Evolutionary conservation across 2,797 vertebrate genomes (phyloP).

Genomic region (Masticophis lateralis): DNA sequence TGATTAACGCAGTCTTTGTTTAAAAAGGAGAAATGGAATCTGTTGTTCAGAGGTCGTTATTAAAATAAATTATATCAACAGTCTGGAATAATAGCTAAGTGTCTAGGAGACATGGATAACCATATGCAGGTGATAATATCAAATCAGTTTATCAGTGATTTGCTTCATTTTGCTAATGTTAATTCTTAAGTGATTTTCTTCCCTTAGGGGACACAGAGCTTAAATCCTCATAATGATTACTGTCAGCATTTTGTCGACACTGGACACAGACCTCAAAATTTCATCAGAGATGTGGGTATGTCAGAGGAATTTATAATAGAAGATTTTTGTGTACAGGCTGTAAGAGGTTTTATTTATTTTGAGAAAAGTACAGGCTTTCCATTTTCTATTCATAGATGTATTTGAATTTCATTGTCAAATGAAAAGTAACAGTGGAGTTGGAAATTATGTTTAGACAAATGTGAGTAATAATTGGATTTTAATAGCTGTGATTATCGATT

Average conservation of each 20-base stretch:
- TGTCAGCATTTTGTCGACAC: slow-evolving; percentile 99
- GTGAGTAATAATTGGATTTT: background rate
- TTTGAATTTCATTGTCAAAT: background rate
- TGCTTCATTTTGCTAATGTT: background rate
- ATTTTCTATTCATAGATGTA: background rate
- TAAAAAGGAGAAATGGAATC: background rate
- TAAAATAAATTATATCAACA: background rate
- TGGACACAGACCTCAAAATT: slow-evolving; percentile 95
- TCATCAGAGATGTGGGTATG: slow-evolving; percentile 97
- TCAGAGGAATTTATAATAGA: slow-evolving; percentile 4
- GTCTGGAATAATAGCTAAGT: background rate
- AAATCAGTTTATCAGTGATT: background rate
- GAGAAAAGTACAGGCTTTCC: background rate
- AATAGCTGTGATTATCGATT: background rate
- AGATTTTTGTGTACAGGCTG: background rate
- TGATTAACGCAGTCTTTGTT: background rate
- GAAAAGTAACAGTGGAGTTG: background rate
- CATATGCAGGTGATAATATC: background rate
- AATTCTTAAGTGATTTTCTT: slow-evolving; percentile 16
- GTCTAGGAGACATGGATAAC: background rate
- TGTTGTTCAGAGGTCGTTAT: background rate
- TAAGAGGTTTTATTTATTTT: background rate
- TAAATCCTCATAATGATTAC: slow-evolving; percentile 98
- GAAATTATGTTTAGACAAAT: background rate
- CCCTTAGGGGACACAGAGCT: slow-evolving; percentile 90